A percentile compares a stretch with the other conserved stretches of the same genome.
Evolutionary conservation across 2,888 invertebrate species (phyloP).

Genomic region (Phragmatobia fuliginosa): DNA sequence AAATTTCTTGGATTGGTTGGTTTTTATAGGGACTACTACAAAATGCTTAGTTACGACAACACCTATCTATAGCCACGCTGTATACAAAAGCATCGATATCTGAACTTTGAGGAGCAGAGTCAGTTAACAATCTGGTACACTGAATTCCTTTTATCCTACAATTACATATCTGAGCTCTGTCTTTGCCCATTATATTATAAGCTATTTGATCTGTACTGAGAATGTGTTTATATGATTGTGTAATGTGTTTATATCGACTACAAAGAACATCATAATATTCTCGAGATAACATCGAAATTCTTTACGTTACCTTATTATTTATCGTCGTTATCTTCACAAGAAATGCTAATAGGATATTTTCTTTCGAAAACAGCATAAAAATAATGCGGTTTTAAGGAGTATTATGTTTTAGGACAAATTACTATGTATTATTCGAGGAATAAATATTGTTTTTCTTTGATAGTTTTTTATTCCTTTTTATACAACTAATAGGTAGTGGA

Average conservation of each 20-base stretch:
- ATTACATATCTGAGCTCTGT: neutral
- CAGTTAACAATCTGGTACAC: slow-evolving; percentile 8
- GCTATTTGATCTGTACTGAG: neutral
- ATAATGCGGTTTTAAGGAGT: neutral
- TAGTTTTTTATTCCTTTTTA: neutral
- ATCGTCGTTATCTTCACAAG: slow-evolving; percentile 29
- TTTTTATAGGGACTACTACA: neutral
- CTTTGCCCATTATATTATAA: neutral
- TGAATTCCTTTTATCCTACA: slow-evolving; percentile 5
- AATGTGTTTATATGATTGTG: slow-evolving; percentile 6
- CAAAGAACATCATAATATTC: slow-evolving; percentile 22
- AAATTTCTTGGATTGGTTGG: too few relatives aligned
- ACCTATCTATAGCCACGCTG: too few relatives aligned
- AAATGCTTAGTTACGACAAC: neutral
- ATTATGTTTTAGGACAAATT: neutral
- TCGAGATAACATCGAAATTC: slow-evolving; percentile 26
- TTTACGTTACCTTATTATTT: slow-evolving; percentile 27
- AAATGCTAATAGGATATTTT: slow-evolving; percentile 36
- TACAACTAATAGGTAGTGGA: too few relatives aligned
- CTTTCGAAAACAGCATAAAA: slow-evolving; percentile 4
- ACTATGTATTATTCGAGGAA: neutral
- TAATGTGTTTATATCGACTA: slow-evolving; percentile 25
- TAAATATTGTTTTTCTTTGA: neutral
- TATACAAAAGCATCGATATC: neutral
- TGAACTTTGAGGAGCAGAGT: neutral